Conservation (phyloP, 2,888 invertebrate genomes). For the Apoderus coryli region DNA sequence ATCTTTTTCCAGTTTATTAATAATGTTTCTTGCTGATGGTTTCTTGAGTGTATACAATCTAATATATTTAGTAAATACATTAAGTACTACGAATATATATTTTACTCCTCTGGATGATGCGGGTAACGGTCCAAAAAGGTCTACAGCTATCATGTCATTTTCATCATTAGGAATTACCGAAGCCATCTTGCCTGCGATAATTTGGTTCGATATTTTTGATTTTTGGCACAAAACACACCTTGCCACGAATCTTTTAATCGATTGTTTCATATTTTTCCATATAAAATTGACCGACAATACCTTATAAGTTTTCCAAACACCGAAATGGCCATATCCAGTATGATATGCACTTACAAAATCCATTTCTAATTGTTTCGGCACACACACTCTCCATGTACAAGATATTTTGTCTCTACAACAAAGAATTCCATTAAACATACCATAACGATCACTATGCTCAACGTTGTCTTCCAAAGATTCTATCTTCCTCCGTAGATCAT, state of each 20-base stretch:
- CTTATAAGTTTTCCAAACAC: conserved; percentile 7
- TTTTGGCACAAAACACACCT: conserved; percentile 15
- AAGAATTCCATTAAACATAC: too few species aligned
- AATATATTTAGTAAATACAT: conserved; percentile 18
- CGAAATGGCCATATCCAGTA: conserved; percentile 12
- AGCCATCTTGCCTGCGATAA: conserved; percentile 3
- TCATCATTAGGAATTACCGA: conserved; percentile 5
- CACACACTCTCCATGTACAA: too few species aligned
- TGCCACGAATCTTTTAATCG: conserved; percentile 5
- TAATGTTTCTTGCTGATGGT: background rate
- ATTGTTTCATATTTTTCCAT: conserved; percentile 6
- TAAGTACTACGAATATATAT: conserved; percentile 17
- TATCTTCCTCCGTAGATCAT: too few species aligned
- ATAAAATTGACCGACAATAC: conserved; percentile 3
- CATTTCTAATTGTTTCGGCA: too few species aligned
- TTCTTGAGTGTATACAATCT: conserved; percentile 13
- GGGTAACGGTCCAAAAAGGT: conserved; percentile 17
- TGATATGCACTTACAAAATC: too few species aligned
- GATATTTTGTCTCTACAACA: too few species aligned
- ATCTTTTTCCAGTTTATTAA: conserved; percentile 10
- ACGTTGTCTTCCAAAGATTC: too few species aligned
- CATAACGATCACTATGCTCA: too few species aligned
- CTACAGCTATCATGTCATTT: conserved; percentile 14
- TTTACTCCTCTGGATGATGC: conserved; percentile 9
- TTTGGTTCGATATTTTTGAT: conserved; percentile 7